Conservation (phyloP, 2,797 vertebrate species). For the Thripadectes ignobilis region DNA sequence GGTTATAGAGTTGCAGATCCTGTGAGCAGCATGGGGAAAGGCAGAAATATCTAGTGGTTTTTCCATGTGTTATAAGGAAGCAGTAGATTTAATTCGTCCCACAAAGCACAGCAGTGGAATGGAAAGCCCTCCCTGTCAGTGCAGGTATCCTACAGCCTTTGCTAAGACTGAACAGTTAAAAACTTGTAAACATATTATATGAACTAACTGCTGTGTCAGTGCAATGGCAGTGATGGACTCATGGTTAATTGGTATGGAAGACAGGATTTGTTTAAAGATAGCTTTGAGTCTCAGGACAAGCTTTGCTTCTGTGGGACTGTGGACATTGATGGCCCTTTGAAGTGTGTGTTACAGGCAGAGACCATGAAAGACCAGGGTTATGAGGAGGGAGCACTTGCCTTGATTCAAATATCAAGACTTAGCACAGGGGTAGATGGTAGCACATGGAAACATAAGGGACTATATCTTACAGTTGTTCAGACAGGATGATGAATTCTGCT, state of each 20-base stretch:
- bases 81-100: not conserved
- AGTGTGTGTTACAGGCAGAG: not conserved
- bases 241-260: not conserved
- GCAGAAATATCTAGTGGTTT: not conserved
- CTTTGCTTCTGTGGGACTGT: not conserved
- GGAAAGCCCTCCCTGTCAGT: not conserved
- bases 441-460: fast-evolving
- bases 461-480: not conserved
- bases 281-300: not conserved
- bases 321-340: not conserved
- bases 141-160: not conserved
- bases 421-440: not conserved
- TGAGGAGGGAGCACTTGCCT: not conserved
- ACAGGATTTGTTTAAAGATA: not conserved
- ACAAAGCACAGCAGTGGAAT: fast-evolving
- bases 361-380: not conserved
- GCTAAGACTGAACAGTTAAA: not conserved
- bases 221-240: not conserved
- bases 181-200: not conserved
- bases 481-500: not conserved
- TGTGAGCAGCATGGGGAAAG: not conserved
- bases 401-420: not conserved
- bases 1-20: fast-evolving
- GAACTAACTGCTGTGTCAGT: not conserved
- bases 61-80: not conserved